A percentile compares a stretch with the other conserved stretches of the same genome.
Conservation (phyloP, 2,888 invertebrate genomes). For the Orthonevra nobilis region DNA sequence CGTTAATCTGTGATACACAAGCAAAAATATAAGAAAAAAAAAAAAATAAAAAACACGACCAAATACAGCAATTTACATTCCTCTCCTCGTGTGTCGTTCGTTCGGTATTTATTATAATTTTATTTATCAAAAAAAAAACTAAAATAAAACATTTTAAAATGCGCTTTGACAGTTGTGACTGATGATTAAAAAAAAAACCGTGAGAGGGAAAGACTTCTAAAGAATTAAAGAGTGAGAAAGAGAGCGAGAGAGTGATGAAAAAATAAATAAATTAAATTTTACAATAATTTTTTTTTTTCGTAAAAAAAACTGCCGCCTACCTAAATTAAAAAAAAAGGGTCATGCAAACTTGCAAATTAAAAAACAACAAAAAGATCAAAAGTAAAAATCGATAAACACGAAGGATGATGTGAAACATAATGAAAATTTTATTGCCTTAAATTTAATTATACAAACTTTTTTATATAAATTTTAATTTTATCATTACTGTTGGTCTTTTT, state of each 20-base stretch:
- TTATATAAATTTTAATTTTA: constrained; percentile 10
- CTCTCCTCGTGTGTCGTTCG: constrained; percentile 8
- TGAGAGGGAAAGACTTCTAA: constrained; percentile 2
- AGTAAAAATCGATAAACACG: constrained; percentile 22
- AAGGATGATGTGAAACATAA: constrained; percentile 11
- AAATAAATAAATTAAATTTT: not conserved
- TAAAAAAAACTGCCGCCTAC: too few species aligned
- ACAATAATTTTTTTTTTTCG: not conserved
- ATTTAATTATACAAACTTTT: constrained; percentile 29
- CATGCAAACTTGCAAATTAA: constrained; percentile 13
- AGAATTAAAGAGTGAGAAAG: not conserved
- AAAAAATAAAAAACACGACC: not conserved
- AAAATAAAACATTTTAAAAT: constrained; percentile 29
- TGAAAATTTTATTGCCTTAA: constrained; percentile 44
- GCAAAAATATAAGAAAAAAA: too few species aligned
- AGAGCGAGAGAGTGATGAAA: not conserved
- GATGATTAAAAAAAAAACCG: constrained; percentile 12
- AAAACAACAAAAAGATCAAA: constrained; percentile 8
- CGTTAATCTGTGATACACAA: constrained; percentile 10
- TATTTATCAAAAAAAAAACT: not conserved
- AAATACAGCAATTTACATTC: constrained; percentile 40
- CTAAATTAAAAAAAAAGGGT: not conserved
- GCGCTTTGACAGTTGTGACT: constrained; percentile 55
- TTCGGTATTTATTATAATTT: constrained; percentile 14
- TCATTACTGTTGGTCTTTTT: constrained; percentile 7